Evolutionary conservation across 2,113 vertebrate species (phyloP), one percentile per base, ranked within the genome.

Genomic region (Scartelaos histophorus): DNA sequence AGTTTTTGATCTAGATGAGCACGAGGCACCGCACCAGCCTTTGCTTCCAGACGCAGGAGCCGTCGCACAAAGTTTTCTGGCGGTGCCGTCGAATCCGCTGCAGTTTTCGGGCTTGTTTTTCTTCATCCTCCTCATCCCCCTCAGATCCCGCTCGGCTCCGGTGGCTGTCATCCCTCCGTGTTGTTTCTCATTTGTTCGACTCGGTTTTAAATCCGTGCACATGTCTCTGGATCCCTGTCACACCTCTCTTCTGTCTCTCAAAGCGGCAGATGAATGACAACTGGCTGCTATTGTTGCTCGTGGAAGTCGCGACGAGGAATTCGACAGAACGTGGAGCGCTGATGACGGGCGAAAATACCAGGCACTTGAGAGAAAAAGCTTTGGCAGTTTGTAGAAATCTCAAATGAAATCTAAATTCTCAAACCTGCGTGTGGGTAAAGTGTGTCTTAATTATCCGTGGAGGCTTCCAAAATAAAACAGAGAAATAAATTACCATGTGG

Each of bases 131-230:
- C 22, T 11, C 24, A 60, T 12, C 13, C 24, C 29, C 29, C 15
- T 60, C 22, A 60, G 22, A 24, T 60, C 22, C 57, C 15, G 57
- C 25, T 57, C 54, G 24, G 54, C 19, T 2, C 21, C 54, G 0
- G 49, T n/a, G 21, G 21, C 21, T 57, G 54, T 57, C 54, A 16
- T 15, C 5, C 22, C 12, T 5, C 54, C n/a, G 13, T 29, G 22
- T 29, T 29, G 57, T 16, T 29, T 60, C 57, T 60, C 57, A 60
- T 60, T 60, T 60, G 57, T 24, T 60, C 57, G 6, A 24, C 57
- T 60, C 24, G 29, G 57, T 60, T 60, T 60, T 25, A 29, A 60
- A 29, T 60, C 57, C 15, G 57, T 60, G 57, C 57, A 22, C 19
- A 22, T 22, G 54, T 57, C 12, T n/a, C 57, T 29, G 57, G 24